These are phyloP conservation scores for Sialis lutaria DNA, from an alignment of 2,888 invertebrate species.

Conservation along the genomic window DNA sequence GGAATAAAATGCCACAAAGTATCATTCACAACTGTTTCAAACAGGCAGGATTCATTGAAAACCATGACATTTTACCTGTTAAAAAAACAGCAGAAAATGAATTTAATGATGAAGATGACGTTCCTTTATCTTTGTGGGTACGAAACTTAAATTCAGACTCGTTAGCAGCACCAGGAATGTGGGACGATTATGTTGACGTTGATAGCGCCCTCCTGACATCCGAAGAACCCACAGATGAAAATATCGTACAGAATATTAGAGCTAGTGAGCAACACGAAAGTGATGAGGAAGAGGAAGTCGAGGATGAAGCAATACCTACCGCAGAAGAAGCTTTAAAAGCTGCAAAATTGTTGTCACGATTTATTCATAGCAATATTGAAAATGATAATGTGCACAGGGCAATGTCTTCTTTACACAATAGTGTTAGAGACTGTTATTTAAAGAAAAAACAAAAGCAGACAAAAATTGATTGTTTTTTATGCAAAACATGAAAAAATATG, in stretches of 20 bases:
- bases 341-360: slow-evolving; percentile 7
- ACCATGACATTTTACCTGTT: too few relatives aligned
- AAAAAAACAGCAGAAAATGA: background rate
- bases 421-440: too few relatives aligned
- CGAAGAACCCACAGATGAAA: slow-evolving; percentile 9
- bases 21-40: slow-evolving; percentile 6
- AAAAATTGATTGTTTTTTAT: too few relatives aligned
- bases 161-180: background rate
- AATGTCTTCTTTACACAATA: too few relatives aligned
- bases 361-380: slow-evolving; percentile 7
- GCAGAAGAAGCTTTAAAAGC: slow-evolving; percentile 8
- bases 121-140: slow-evolving; percentile 6
- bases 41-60: too few relatives aligned
- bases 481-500: too few relatives aligned
- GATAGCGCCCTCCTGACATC: slow-evolving; percentile 2
- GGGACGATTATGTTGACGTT: slow-evolving; percentile 5
- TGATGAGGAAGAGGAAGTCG: slow-evolving; percentile 9
- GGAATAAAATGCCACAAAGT: slow-evolving; percentile 5
- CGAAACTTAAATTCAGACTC: background rate
- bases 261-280: slow-evolving; percentile 7
- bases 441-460: too few relatives aligned
- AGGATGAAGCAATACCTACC: slow-evolving; percentile 9
- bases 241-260: slow-evolving; percentile 8
- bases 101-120: slow-evolving; percentile 8
- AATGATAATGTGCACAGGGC: slow-evolving; percentile 2